Conservation (phyloP, 2,113 vertebrate genomes). For the Ranitomeya imitator region DNA sequence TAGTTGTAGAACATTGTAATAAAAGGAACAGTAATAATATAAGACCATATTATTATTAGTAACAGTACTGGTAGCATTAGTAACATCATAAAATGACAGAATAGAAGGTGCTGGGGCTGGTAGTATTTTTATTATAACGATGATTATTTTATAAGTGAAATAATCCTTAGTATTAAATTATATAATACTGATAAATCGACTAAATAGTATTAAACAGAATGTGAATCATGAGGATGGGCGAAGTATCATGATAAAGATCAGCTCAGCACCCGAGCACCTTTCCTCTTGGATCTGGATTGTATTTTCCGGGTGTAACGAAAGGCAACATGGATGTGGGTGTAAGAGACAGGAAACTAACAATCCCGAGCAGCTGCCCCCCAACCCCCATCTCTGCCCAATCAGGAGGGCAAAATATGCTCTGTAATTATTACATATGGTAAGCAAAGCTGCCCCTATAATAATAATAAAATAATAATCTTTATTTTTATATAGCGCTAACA, state of each 20-base stretch:
- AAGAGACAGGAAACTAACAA: conserved; percentile 44
- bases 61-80: neutral
- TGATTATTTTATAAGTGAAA: neutral
- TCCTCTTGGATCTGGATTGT: neutral
- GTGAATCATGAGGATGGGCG: neutral
- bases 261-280: conserved; percentile 38
- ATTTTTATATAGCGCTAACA: too few relatives aligned
- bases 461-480: too few relatives aligned
- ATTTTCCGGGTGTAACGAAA: neutral
- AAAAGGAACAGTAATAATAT: too few relatives aligned
- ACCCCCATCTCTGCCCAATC: neutral
- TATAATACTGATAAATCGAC: neutral
- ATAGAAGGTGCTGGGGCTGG: neutral
- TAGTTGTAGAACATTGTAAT: too few relatives aligned
- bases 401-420: neutral
- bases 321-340: neutral
- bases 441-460: neutral
- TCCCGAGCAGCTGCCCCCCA: conserved; percentile 37
- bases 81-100: neutral
- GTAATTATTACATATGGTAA: neutral
- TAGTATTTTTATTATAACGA: neutral
- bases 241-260: conserved; percentile 25
- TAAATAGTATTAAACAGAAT: neutral
- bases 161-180: neutral
- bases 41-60: too few relatives aligned